Percentiles rank a stretch among this genome's conserved stretches.
Conservation (phyloP, 1,140 invertebrate species). For the Leptonema lineaticorne region DNA sequence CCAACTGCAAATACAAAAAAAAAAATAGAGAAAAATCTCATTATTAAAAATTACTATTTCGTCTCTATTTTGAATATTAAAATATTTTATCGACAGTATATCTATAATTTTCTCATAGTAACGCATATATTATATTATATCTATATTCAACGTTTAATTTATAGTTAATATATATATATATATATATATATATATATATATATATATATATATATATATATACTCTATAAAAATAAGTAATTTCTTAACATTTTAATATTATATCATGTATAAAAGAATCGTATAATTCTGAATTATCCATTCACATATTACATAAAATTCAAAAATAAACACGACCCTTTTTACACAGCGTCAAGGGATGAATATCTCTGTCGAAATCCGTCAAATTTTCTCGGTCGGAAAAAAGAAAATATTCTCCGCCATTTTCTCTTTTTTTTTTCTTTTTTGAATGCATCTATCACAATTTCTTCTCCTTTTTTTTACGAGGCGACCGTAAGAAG, state of each 20-base stretch:
- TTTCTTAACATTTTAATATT: background rate
- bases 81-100: too few relatives aligned
- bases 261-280: background rate
- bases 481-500: background rate
- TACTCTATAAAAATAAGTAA: background rate
- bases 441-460: constrained; percentile 18
- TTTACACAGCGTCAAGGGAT: background rate
- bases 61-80: background rate
- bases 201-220: background rate
- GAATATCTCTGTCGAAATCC: constrained; percentile 1
- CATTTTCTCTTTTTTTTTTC: too few relatives aligned
- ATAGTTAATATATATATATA: too few relatives aligned
- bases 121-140: too few relatives aligned
- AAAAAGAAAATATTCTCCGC: constrained; percentile 3
- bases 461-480: constrained; percentile 1
- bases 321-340: too few relatives aligned
- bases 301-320: too few relatives aligned
- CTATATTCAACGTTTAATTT: too few relatives aligned
- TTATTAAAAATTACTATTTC: too few relatives aligned
- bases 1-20: too few relatives aligned
- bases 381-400: constrained; percentile 3
- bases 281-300: too few relatives aligned
- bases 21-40: background rate
- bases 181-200: too few relatives aligned
- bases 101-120: too few relatives aligned